Evolutionary conservation across 2,797 vertebrate genomes (phyloP).

Genomic region (Odontamblyopus rebecca): DNA sequence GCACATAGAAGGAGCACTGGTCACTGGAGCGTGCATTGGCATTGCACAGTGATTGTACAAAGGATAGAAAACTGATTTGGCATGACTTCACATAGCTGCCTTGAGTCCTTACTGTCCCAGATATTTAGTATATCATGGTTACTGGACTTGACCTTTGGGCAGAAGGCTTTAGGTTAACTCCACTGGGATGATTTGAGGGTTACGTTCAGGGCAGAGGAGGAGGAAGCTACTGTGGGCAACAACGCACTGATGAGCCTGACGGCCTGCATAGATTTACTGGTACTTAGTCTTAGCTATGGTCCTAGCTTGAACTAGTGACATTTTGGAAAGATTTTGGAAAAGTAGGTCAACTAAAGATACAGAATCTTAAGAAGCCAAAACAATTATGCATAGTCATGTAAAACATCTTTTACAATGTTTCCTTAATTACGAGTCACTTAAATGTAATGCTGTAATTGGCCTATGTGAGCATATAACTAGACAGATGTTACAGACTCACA

Average conservation of each 20-base stretch:
- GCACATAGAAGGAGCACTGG: slow-evolving; percentile 21
- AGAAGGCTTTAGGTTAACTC: slow-evolving; percentile 2
- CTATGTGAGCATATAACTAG: not conserved
- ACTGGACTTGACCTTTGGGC: not conserved
- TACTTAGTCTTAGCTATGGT: not conserved
- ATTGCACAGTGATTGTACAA: slow-evolving; percentile 24
- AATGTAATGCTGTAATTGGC: not conserved
- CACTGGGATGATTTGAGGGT: slow-evolving; percentile 7
- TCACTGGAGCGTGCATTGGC: slow-evolving; percentile 22
- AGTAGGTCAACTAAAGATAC: not conserved
- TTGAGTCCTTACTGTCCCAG: not conserved
- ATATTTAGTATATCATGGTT: not conserved
- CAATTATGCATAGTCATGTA: not conserved
- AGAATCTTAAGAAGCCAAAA: not conserved
- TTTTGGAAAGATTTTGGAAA: not conserved
- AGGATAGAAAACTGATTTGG: slow-evolving; percentile 48
- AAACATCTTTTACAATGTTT: not conserved
- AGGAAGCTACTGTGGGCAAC: not conserved
- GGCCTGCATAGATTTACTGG: slow-evolving; percentile 49
- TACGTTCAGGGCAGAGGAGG: not conserved
- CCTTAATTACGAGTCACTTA: not conserved
- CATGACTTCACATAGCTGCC: slow-evolving; percentile 63
- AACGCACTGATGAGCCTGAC: not conserved
- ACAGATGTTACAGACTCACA: not conserved
- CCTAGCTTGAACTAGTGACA: not conserved